These are phyloP conservation scores for Papilio gigon DNA, from an alignment of 2,888 invertebrate species.

Conservation along the genomic window DNA sequence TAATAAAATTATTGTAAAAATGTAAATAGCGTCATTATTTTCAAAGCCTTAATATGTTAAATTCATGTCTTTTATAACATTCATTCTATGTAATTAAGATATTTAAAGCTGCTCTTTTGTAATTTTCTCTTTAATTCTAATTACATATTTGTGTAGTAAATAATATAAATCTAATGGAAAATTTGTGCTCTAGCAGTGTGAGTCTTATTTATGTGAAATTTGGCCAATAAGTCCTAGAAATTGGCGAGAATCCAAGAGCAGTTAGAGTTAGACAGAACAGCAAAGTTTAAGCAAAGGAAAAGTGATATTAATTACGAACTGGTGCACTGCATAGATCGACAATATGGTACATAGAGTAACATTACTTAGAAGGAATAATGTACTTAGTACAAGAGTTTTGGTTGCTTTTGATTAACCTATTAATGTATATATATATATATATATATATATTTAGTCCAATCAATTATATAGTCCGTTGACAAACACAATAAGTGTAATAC, in stretches of 20 bases:
- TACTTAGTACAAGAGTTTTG: no score
- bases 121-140: background rate
- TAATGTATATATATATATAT: no score
- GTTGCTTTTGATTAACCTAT: no score
- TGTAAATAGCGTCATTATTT: background rate
- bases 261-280: background rate
- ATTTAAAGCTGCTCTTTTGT: background rate
- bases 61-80: background rate
- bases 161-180: background rate
- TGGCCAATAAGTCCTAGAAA: constrained; percentile 5
- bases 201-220: constrained; percentile 9
- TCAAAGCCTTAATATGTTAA: background rate
- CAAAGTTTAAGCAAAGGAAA: background rate
- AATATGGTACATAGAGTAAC: no score
- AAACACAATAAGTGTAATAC: no score
- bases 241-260: constrained; percentile 1
- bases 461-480: no score
- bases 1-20: background rate
- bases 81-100: background rate
- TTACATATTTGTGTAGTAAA: background rate
- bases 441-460: no score
- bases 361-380: no score
- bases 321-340: background rate
- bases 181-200: background rate
- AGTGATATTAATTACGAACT: background rate